Base-by-base conservation (phyloP, 2,888 invertebrate genomes). In the Rotaria macrura region DNA sequence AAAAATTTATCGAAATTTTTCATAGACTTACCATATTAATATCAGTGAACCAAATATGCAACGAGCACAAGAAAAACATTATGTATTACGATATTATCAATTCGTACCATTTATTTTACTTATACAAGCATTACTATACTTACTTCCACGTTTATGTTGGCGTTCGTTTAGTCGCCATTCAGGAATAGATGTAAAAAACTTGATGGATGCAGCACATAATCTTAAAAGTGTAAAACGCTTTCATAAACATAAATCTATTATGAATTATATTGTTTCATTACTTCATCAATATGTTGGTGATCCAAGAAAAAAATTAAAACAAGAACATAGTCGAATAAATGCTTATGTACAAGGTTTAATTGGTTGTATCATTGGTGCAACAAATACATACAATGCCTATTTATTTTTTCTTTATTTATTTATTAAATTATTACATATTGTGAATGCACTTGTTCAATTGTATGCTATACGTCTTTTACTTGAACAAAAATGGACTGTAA, bases 81-180 rank as follows among this genome's bases (percentile, higher is more conserved):
- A 65, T 34, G 65, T 65, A 29, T 34, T 65, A 34, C 29, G 65
- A 54, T 85, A 85, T 38, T 85, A 85, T 47, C 85, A 85, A 55
- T 85, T 84, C 65, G 84, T 85, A 40, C 85, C 85, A 84, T 85
- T 85, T 54, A 85, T 85, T 38, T 54, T 85, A 55, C 74, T 85
- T 38, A 85, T 85, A 38, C 85, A 85, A 84, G 85, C 85, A n/a
- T 55, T 85, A 38, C 84, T 85, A 65, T 84, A 84, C 25, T 85
- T 84, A 84, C 84, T 85, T 85, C 85, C 85, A 34, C 84, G 85
- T 52, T 49, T 85, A 65, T 40, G 84, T 40, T 85, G 85, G 85
- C 85, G 85, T 65, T 84, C 84, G 43, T 65, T 84, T 12, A 84
- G 84, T 34, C 52, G 65, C 3, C 84, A 84, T 38, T 84, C 85